Conservation (phyloP, 2,797 vertebrate species). For the Syncerus caffer region DNA sequence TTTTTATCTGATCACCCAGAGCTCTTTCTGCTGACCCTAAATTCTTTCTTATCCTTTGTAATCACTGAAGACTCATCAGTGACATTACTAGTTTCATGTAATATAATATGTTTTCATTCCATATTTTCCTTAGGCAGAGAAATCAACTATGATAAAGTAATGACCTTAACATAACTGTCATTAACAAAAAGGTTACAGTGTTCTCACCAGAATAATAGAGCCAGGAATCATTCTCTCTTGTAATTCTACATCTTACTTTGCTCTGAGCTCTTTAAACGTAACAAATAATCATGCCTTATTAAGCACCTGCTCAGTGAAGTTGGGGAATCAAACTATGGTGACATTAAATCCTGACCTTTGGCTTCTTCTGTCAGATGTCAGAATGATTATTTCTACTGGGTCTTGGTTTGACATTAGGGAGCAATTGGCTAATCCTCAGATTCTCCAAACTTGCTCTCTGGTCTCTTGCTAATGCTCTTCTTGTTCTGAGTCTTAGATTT, state of each 20-base stretch:
- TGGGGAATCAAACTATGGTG: slow-evolving; percentile 69
- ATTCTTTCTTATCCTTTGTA: slow-evolving; percentile 36
- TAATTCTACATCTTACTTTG: slow-evolving; percentile 35
- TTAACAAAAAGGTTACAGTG: slow-evolving; percentile 71
- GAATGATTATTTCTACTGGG: slow-evolving; percentile 80
- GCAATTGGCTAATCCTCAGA: slow-evolving; percentile 78
- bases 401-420: slow-evolving; percentile 78
- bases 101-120: slow-evolving; percentile 61
- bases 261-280: slow-evolving; percentile 72
- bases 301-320: slow-evolving; percentile 79
- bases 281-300: slow-evolving; percentile 78
- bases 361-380: slow-evolving; percentile 78
- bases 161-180: slow-evolving; percentile 66
- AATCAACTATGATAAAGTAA: slow-evolving; percentile 72
- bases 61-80: slow-evolving; percentile 49
- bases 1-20: slow-evolving; percentile 41
- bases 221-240: slow-evolving; percentile 43
- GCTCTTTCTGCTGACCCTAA: slow-evolving; percentile 39
- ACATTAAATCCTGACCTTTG: slow-evolving; percentile 77
- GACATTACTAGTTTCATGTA: slow-evolving; percentile 39
- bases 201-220: slow-evolving; percentile 67
- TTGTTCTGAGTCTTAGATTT: slow-evolving; percentile 67
- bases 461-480: slow-evolving; percentile 50
- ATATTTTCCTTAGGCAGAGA: slow-evolving; percentile 63
- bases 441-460: slow-evolving; percentile 70